These are phyloP conservation scores for Myzus persicae DNA, from an alignment of 1,140 invertebrate species.

Conservation along the genomic window DNA sequence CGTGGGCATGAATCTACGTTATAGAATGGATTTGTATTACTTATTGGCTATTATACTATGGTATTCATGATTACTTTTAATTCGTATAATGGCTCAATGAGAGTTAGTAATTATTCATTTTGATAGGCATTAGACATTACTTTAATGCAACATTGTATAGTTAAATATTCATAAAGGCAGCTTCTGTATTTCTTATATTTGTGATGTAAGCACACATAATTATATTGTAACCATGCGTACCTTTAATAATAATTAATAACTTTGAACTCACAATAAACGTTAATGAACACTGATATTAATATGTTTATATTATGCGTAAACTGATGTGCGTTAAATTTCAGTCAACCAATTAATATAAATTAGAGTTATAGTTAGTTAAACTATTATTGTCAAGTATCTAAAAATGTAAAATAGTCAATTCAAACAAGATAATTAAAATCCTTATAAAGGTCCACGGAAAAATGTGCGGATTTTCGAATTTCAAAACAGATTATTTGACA, in stretches of 20 bases:
- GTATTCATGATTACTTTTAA: background rate
- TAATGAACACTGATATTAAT: background rate
- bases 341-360: background rate
- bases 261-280: background rate
- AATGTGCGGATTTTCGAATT: background rate
- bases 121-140: background rate
- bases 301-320: too few relatives aligned
- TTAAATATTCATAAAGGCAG: background rate
- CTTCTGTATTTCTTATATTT: too few relatives aligned
- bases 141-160: background rate
- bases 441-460: background rate
- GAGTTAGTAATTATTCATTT: background rate
- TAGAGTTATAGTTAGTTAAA: background rate
- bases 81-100: background rate
- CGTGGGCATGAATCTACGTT: background rate
- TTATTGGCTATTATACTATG: background rate
- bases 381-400: background rate
- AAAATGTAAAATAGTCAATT: background rate
- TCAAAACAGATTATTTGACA: background rate
- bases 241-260: background rate
- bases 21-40: too few relatives aligned
- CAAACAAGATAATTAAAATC: background rate
- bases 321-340: background rate
- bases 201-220: background rate
- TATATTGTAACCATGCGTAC: background rate